phyloP scores from a whole-genome alignment of 2,888 invertebrate genomes.

The Caenorhabditis virilis region DNA sequence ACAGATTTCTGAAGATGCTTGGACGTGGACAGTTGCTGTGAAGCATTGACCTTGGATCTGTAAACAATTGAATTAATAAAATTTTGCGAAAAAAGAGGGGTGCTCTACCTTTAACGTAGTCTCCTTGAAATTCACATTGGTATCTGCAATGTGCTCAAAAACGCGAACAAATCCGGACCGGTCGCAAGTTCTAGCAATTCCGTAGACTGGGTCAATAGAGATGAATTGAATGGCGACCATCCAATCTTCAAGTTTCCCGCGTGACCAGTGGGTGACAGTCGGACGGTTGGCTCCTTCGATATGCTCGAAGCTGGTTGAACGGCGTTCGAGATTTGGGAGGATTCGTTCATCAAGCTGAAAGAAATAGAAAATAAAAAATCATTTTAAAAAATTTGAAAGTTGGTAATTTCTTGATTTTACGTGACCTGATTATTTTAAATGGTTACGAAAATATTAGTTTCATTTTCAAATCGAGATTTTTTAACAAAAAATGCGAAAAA shows the following conservation, averaged over 20 bases:
- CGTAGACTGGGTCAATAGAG: constrained; percentile 34
- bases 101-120: background rate
- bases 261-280: constrained; percentile 28
- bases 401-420: too few relatives aligned
- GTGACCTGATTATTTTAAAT: too few relatives aligned
- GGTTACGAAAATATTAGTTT: too few relatives aligned
- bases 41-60: constrained; percentile 36
- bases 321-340: constrained; percentile 29
- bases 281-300: constrained; percentile 19
- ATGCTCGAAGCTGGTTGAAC: constrained; percentile 26
- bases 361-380: background rate
- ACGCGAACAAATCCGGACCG: constrained; percentile 27
- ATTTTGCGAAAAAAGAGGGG: too few relatives aligned
- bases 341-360: constrained; percentile 35
- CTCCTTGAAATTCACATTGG: constrained; percentile 4
- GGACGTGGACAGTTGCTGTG: constrained; percentile 15
- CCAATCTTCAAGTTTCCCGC: constrained; percentile 28
- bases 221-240: constrained; percentile 33
- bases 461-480: too few relatives aligned
- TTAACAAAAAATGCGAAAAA: too few relatives aligned
- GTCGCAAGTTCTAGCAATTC: constrained; percentile 34
- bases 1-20: constrained; percentile 19
- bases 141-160: constrained; percentile 8
- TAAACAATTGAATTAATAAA: too few relatives aligned
- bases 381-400: background rate